Evolutionary conservation across 2,113 vertebrate species (phyloP).

Genomic region (Thalassarche chlororhynchos): DNA sequence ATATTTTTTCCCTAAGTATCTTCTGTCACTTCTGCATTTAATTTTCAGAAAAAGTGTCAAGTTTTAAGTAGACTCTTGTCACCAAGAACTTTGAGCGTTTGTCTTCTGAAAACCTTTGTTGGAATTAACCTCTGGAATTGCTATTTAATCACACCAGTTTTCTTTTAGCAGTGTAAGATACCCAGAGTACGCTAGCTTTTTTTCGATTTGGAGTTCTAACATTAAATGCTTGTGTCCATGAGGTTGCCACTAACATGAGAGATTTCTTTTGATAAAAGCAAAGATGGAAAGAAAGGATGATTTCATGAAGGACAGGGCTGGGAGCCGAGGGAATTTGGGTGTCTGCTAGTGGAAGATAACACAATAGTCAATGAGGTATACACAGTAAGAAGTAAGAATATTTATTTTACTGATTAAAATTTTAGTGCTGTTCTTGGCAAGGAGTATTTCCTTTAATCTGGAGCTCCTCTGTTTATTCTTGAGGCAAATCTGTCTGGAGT

Average conservation of each 20-base stretch:
- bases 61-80: background rate
- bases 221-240: background rate
- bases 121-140: background rate
- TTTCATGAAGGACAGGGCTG: background rate
- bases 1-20: background rate
- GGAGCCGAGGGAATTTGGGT: background rate
- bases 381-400: conserved; percentile 45
- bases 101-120: background rate
- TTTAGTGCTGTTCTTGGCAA: conserved; percentile 63
- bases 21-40: background rate
- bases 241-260: background rate
- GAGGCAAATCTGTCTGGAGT: conserved; percentile 43
- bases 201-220: background rate
- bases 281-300: conserved; percentile 19
- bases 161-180: background rate
- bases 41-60: background rate
- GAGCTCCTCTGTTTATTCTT: conserved; percentile 56
- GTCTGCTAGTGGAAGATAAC: conserved; percentile 19
- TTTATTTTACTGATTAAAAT: conserved; percentile 66
- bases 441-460: conserved; percentile 58
- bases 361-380: conserved; percentile 45
- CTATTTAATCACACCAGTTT: background rate
- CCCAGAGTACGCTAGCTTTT: fast-evolving
- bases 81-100: background rate
- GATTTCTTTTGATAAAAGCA: background rate